phyloP scores from a whole-genome alignment of 2,113 vertebrate species.

The Asarcornis scutulata region DNA sequence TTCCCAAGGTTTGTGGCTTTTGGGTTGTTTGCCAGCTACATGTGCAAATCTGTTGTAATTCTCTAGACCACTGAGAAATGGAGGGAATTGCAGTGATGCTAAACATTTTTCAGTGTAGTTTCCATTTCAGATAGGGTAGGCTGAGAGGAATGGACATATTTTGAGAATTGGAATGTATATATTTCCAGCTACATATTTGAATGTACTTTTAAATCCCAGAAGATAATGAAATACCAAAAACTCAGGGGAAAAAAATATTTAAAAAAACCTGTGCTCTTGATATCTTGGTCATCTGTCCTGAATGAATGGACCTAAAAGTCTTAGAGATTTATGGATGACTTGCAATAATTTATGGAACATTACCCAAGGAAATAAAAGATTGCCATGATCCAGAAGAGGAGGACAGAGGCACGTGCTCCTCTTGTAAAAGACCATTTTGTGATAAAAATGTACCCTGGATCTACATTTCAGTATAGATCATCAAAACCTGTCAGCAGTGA shows the following conservation, averaged over 20 bases:
- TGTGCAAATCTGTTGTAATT: not conserved
- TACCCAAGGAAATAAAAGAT: not conserved
- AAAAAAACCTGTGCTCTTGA: not conserved
- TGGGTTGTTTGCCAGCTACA: slow-evolving; percentile 12
- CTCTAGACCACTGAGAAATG: slow-evolving; percentile 18
- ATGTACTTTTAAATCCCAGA: not conserved
- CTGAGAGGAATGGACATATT: not conserved
- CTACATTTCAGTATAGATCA: not conserved
- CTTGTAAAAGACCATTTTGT: not conserved
- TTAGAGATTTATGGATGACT: not conserved
- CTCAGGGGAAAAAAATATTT: not conserved
- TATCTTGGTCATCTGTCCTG: not conserved
- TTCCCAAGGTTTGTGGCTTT: slow-evolving; percentile 25
- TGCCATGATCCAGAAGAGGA: not conserved
- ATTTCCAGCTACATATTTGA: not conserved
- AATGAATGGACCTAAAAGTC: not conserved
- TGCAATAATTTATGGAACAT: not conserved
- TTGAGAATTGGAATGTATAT: not conserved
- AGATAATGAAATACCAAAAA: not conserved
- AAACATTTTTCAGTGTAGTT: not conserved
- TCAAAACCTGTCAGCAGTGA: not conserved
- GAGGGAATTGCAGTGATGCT: slow-evolving; percentile 11
- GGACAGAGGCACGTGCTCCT: not conserved
- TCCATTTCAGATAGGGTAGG: slow-evolving; percentile 6
- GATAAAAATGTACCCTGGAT: not conserved